Base-by-base conservation (phyloP, 2,113 vertebrate genomes). In the Lasiurus cinereus region DNA sequence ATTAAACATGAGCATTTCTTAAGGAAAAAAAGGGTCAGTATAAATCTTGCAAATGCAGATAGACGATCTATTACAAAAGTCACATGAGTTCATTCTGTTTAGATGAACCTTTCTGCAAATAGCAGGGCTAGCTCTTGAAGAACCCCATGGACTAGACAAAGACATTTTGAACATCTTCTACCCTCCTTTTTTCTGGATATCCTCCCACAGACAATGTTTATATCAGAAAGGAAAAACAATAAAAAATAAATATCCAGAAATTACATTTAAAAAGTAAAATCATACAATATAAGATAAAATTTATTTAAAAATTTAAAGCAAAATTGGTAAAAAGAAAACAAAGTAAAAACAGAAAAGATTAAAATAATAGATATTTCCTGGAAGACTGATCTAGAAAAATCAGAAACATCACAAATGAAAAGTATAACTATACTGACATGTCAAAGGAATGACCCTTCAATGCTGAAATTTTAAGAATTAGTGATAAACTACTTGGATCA, bases 1-100 rank as follows among this genome's bases (percentile, higher is more conserved):
- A 95, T 39, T 80, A 94, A 90, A 83, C 77, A 70, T 83, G 46
- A 27, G 8, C 72, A 83, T 93, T 88, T 91, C 59, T 43, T 70
- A 83, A 79, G 27, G 5, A 39, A 70, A 78, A 89, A 72, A 66
- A 39, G 22, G 33, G 43, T 3, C 46, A 87, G 13, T 84, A 90
- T 43, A 83, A 80, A 88, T 19, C n/a, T 36, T 86, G 36, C 27
- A 85, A 64, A 73, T n/a, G 12, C 83, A 88, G 64, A 82, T 78
- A 83, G 24, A 56, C 27, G 85, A 84, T 72, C 18, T 29, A 31
- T 76, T 39, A 88, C 12, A 91, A 54, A 69, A 95, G 69, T 43
- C 69, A 91, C 52, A 89, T 31, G 43, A 31, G 27, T 39, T 24
- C 5, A 31, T 92, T 94, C 31, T 62, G 19, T 56, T 56, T 67